These are phyloP conservation scores for Euclidia mi DNA, from an alignment of 2,888 invertebrate species.

Conservation along the genomic window DNA sequence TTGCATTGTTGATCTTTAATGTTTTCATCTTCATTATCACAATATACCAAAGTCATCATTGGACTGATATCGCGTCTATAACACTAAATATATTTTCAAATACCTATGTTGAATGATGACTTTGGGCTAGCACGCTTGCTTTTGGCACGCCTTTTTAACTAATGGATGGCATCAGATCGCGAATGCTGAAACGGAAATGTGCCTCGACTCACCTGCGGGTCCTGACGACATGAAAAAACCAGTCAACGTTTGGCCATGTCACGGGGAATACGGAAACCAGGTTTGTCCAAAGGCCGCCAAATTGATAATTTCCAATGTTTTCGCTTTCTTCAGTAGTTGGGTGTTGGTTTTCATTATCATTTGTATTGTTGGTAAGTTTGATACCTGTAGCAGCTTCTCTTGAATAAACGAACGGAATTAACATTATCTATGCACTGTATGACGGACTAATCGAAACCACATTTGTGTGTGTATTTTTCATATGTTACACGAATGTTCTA, in stretches of 20 bases:
- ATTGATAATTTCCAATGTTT: slow-evolving; percentile 57
- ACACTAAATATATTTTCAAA: slow-evolving; percentile 6
- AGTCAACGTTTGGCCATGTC: slow-evolving; percentile 98
- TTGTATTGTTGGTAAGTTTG: slow-evolving; percentile 55
- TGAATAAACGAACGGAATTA: slow-evolving; percentile 20
- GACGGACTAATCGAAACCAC: slow-evolving; percentile 54
- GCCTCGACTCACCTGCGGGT: slow-evolving; percentile 94
- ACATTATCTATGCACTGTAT: slow-evolving; percentile 31
- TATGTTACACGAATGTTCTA: slow-evolving; percentile 56
- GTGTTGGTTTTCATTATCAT: slow-evolving; percentile 68
- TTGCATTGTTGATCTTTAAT: slow-evolving; percentile 56
- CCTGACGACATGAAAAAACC: slow-evolving; percentile 96
- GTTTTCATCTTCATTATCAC: slow-evolving; percentile 76
- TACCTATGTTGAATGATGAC: slow-evolving; percentile 70
- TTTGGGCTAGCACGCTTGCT: slow-evolving; percentile 82
- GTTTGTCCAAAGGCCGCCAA: slow-evolving; percentile 90
- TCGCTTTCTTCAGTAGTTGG: slow-evolving; percentile 68
- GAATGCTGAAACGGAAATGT: slow-evolving; percentile 90
- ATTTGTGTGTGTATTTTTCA: slow-evolving; percentile 47
- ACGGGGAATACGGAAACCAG: slow-evolving; percentile 99
- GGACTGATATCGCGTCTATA: slow-evolving; percentile 29
- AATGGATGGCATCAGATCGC: slow-evolving; percentile 91
- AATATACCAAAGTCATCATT: slow-evolving; percentile 68
- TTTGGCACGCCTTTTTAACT: slow-evolving; percentile 85
- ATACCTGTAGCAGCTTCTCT: slow-evolving; percentile 34